Conservation (phyloP, 2,797 vertebrate genomes). For the Scolopax rusticola region DNA sequence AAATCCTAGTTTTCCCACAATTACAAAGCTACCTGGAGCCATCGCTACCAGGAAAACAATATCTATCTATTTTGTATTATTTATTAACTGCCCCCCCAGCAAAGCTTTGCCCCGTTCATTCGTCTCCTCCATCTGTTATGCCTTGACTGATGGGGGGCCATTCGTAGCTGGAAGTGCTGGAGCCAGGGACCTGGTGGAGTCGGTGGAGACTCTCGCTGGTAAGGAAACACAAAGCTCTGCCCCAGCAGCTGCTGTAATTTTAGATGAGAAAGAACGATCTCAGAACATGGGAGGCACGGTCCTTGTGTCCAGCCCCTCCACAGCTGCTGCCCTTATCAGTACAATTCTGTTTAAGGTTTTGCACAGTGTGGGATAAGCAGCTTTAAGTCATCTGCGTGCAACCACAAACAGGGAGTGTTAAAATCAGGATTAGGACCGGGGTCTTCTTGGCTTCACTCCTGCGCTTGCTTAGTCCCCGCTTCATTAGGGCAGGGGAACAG, state of each 20-base stretch:
- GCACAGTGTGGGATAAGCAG: background rate
- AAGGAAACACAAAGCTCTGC: background rate
- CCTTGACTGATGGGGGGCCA: background rate
- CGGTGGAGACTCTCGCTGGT: background rate
- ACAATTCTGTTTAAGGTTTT: background rate
- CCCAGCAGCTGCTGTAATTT: background rate
- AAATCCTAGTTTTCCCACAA: background rate
- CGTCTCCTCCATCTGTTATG: background rate
- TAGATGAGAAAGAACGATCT: background rate
- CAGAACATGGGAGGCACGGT: background rate
- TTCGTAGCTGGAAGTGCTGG: background rate
- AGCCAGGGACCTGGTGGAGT: background rate
- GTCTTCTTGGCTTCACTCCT: background rate
- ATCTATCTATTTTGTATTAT: background rate
- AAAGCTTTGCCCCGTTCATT: background rate
- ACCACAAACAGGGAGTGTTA: background rate
- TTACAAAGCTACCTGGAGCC: background rate
- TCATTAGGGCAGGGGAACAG: background rate
- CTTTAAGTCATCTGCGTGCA: background rate
- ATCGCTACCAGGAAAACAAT: background rate
- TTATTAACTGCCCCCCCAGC: background rate
- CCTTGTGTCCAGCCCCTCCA: background rate
- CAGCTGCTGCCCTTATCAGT: conserved; percentile 1
- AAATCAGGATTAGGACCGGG: background rate
- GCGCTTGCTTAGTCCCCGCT: background rate